Conservation (phyloP, 2,113 vertebrate species). For the Epinephelus lanceolatus region DNA sequence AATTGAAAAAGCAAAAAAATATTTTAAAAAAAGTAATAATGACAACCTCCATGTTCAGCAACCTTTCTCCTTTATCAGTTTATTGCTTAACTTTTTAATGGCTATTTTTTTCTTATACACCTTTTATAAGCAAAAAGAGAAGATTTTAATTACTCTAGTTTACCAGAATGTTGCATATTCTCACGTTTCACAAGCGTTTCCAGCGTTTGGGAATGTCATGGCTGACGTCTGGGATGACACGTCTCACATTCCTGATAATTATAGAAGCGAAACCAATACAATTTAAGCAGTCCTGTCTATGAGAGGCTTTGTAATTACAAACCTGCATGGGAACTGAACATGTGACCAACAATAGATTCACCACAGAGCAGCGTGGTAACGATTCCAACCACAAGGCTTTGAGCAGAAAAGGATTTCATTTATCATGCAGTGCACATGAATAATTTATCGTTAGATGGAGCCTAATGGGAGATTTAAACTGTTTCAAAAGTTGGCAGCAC, state of each 20-base stretch:
- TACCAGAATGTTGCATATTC: constrained; percentile 17
- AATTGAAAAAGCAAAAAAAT: constrained; percentile 17
- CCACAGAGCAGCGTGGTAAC: neutral
- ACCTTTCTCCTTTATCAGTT: constrained; percentile 10
- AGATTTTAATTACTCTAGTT: constrained; percentile 11
- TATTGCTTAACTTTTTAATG: constrained; percentile 8
- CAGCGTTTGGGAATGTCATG: constrained; percentile 15
- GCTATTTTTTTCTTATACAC: neutral
- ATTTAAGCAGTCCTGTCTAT: neutral
- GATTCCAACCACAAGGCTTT: neutral
- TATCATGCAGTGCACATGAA: neutral
- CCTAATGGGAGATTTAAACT: constrained; percentile 2
- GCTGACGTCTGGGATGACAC: constrained; percentile 25
- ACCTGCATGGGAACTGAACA: neutral
- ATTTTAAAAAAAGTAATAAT: constrained; percentile 4
- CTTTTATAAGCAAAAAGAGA: neutral
- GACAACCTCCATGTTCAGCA: neutral
- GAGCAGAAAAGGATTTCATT: neutral
- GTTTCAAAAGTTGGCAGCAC: neutral
- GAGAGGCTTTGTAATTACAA: constrained; percentile 2
- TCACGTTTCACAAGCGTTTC: constrained; percentile 10
- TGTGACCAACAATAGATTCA: constrained; percentile 5
- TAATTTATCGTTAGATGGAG: constrained; percentile 2
- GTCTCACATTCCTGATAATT: constrained; percentile 31
- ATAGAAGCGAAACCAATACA: constrained; percentile 10